Conservation (phyloP, 2,888 invertebrate genomes). For the Toxonevra muliebris region DNA sequence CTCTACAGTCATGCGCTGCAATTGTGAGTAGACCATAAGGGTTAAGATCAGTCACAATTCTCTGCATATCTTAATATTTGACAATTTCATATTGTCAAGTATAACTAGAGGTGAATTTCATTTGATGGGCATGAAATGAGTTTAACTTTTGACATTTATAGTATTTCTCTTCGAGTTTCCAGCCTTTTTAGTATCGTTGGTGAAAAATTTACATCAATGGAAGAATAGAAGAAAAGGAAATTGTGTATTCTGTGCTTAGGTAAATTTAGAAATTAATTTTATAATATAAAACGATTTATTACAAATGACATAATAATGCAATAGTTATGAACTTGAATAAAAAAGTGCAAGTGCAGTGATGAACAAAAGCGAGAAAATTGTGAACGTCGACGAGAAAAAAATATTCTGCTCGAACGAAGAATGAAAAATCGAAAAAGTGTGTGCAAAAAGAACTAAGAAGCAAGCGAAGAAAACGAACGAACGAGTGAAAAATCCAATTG, state of each 20-base stretch:
- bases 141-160: too few species aligned
- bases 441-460: constrained; percentile 35
- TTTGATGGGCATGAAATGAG: not conserved
- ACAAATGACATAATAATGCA: constrained; percentile 20
- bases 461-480: constrained; percentile 31
- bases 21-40: too few species aligned
- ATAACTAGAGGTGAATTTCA: not conserved
- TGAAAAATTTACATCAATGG: constrained; percentile 53
- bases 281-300: constrained; percentile 18
- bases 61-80: too few species aligned
- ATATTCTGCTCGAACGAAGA: constrained; percentile 15
- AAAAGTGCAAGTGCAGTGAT: constrained; percentile 40
- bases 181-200: not conserved
- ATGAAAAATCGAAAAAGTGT: constrained; percentile 36
- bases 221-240: constrained; percentile 56
- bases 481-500: constrained; percentile 37
- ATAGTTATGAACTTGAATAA: constrained; percentile 30
- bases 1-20: too few species aligned
- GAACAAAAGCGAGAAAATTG: constrained; percentile 41
- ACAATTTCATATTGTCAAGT: not conserved
- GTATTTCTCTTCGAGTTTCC: too few species aligned
- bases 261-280: constrained; percentile 49
- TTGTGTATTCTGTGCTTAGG: constrained; percentile 62
- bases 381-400: constrained; percentile 30
- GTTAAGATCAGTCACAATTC: too few species aligned